These are phyloP conservation scores for Grantiella picta DNA, from an alignment of 2,113 vertebrate species.

Conservation along the genomic window DNA sequence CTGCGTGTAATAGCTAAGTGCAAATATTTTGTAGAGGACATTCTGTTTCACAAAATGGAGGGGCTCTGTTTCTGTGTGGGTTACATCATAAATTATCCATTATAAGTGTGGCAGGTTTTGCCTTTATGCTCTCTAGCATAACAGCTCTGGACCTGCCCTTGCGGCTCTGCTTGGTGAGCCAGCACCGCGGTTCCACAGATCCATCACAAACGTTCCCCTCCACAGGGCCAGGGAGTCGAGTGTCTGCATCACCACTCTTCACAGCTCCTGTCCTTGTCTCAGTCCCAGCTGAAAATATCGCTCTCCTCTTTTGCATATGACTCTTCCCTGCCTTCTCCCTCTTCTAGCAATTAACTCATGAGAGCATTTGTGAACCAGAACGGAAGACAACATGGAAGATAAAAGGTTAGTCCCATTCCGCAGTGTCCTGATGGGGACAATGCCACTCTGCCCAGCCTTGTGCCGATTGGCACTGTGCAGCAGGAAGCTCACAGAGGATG, in stretches of 20 bases:
- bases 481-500: not conserved
- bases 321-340: not conserved
- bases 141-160: not conserved
- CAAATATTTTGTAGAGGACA: constrained; percentile 59
- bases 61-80: not conserved
- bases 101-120: not conserved
- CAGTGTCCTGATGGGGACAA: fast-evolving
- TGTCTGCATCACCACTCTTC: not conserved
- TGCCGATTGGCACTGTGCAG: fast-evolving
- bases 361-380: not conserved
- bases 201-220: not conserved
- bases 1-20: constrained; percentile 27
- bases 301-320: not conserved
- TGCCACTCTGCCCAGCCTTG: not conserved
- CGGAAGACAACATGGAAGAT: not conserved
- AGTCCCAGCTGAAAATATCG: not conserved
- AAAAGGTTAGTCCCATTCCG: not conserved
- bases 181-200: not conserved
- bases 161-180: not conserved
- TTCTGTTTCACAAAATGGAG: constrained; percentile 54
- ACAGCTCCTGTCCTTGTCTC: not conserved
- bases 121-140: not conserved
- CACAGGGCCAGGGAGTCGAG: not conserved
- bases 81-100: constrained; percentile 45
- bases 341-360: not conserved